Evolutionary conservation across 2,797 vertebrate species (phyloP).

Genomic region (Myiothlypis coronata): DNA sequence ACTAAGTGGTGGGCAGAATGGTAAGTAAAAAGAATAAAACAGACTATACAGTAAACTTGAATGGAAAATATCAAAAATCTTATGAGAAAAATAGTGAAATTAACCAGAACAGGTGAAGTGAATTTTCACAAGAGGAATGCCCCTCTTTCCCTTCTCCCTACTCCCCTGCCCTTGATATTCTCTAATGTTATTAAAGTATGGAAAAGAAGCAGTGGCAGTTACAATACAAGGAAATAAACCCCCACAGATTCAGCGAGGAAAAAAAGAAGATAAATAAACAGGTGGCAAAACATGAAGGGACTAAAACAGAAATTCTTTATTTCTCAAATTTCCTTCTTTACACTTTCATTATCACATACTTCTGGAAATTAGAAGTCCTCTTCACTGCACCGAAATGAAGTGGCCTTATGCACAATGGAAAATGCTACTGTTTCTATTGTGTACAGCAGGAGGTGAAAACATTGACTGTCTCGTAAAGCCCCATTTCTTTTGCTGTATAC

Average conservation of each 20-base stretch:
- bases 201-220: background rate
- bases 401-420: background rate
- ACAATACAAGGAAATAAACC: background rate
- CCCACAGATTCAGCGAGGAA: background rate
- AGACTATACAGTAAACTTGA: background rate
- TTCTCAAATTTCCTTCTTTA: background rate
- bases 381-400: rapidly evolving
- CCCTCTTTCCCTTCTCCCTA: background rate
- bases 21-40: background rate
- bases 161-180: rapidly evolving
- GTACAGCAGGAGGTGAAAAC: background rate
- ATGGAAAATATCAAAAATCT: background rate
- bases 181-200: background rate
- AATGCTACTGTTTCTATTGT: background rate
- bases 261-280: rapidly evolving
- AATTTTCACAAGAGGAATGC: background rate
- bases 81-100: background rate
- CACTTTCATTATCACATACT: background rate
- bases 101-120: background rate
- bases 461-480: background rate
- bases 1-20: background rate
- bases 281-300: background rate
- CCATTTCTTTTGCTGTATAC: background rate
- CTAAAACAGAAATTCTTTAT: background rate
- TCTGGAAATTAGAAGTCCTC: background rate